phyloP scores from a whole-genome alignment of 2,797 vertebrate species.

The Cephalopachus bancanus region DNA sequence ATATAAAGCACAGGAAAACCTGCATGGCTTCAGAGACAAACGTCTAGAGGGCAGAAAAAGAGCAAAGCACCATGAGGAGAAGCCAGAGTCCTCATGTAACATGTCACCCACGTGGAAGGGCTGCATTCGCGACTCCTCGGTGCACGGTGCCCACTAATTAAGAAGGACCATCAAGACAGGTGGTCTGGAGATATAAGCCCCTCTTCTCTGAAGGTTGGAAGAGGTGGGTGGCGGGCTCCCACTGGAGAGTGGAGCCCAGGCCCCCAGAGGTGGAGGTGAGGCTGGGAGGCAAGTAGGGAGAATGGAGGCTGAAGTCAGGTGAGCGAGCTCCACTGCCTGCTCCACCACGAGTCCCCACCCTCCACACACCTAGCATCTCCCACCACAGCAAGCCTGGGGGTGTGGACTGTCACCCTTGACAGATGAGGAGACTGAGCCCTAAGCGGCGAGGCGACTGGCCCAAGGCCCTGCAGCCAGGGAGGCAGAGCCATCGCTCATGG shows the following conservation, averaged over 20 bases:
- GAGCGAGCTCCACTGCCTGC: accelerated
- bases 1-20: not conserved
- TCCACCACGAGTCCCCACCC: not conserved
- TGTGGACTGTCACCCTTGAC: not conserved
- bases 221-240: not conserved
- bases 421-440: not conserved
- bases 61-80: not conserved
- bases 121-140: not conserved
- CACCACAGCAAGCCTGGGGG: not conserved
- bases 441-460: no score
- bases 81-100: accelerated
- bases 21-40: not conserved
- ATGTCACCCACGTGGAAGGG: not conserved
- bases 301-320: not conserved
- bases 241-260: not conserved
- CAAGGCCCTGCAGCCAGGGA: no score
- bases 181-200: constrained; percentile 74
- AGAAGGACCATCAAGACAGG: constrained; percentile 44
- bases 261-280: not conserved
- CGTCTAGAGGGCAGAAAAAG: not conserved
- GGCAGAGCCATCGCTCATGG: not conserved
- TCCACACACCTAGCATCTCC: not conserved
- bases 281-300: not conserved
- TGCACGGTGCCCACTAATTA: constrained; percentile 59
- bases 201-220: not conserved